Percentiles rank a stretch among this genome's conserved stretches.
phyloP scores from a whole-genome alignment of 2,113 vertebrate genomes.

The Anoura caudifer region DNA sequence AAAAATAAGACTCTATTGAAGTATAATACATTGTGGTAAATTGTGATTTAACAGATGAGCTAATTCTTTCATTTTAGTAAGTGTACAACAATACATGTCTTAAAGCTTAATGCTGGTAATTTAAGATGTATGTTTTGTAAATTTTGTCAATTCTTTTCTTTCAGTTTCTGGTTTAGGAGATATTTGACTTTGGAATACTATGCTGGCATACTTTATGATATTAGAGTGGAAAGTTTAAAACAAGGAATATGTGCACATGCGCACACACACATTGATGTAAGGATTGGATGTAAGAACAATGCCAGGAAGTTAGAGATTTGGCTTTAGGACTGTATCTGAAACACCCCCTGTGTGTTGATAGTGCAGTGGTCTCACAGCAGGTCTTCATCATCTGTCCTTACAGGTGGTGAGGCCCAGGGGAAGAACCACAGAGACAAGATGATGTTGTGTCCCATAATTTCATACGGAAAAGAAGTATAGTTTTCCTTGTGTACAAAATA shows the following conservation, averaged over 20 bases:
- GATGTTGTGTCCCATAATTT: conserved; percentile 57
- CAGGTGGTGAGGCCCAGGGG: conserved; percentile 61
- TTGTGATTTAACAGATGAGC: neutral
- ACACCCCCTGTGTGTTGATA: conserved; percentile 58
- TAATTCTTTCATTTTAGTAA: neutral
- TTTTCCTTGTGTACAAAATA: neutral
- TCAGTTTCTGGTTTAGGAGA: neutral
- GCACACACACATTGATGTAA: neutral
- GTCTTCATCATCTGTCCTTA: conserved; percentile 58
- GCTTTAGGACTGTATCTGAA: conserved; percentile 58
- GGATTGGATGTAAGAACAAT: conserved; percentile 62
- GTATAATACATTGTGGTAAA: neutral
- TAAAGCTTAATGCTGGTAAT: neutral
- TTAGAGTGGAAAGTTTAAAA: neutral
- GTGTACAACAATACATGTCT: neutral
- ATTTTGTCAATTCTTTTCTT: neutral
- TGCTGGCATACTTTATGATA: neutral
- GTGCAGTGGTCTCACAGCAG: conserved; percentile 53
- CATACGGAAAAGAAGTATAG: conserved; percentile 23
- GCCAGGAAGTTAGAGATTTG: conserved; percentile 64
- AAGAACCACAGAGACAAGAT: conserved; percentile 69
- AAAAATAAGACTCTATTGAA: too few relatives aligned
- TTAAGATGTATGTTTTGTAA: neutral
- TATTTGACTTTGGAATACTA: neutral
- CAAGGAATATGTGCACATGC: too few relatives aligned